Percentiles rank a stretch among this genome's conserved stretches.
phyloP scores from a whole-genome alignment of 2,797 vertebrate genomes.

The Hyperoplus lanceolatus region DNA sequence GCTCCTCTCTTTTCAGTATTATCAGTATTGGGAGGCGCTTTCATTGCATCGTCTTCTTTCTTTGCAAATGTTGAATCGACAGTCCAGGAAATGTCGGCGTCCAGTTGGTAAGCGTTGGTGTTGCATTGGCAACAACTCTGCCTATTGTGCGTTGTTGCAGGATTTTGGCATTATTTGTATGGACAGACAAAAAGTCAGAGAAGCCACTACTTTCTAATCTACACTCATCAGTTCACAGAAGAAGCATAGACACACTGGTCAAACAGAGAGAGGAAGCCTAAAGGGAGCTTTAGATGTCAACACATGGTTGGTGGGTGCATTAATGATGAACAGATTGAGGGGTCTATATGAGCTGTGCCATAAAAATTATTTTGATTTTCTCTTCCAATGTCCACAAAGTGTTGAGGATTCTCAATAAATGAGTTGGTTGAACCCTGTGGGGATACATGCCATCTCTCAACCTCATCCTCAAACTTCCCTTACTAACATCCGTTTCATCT shows the following conservation, averaged over 20 bases:
- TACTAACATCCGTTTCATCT: constrained; percentile 14
- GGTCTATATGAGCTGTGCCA: constrained; percentile 22
- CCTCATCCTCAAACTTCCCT: constrained; percentile 13
- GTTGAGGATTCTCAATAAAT: constrained; percentile 21
- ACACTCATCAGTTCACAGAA: constrained; percentile 31
- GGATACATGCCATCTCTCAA: constrained; percentile 14
- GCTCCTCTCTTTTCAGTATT: constrained; percentile 30
- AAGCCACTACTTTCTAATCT: constrained; percentile 39
- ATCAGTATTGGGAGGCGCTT: neutral
- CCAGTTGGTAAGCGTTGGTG: constrained; percentile 77
- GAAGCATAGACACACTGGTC: constrained; percentile 30
- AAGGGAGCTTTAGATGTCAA: constrained; percentile 18
- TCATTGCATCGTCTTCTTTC: constrained; percentile 5
- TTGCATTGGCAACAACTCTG: constrained; percentile 55
- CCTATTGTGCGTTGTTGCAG: constrained; percentile 53
- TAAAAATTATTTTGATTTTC: constrained; percentile 19
- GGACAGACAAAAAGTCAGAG: constrained; percentile 41
- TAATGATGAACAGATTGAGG: constrained; percentile 24
- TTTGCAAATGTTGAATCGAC: constrained; percentile 34
- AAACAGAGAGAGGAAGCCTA: constrained; percentile 20
- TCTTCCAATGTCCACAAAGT: constrained; percentile 13
- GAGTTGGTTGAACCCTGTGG: constrained; percentile 5
- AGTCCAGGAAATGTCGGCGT: constrained; percentile 38
- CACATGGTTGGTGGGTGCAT: constrained; percentile 1
- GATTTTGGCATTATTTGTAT: constrained; percentile 54